A percentile compares a stretch with the other conserved stretches of the same genome.
Evolutionary conservation across 2,113 vertebrate species (phyloP).

Genomic region (Upupa epops): DNA sequence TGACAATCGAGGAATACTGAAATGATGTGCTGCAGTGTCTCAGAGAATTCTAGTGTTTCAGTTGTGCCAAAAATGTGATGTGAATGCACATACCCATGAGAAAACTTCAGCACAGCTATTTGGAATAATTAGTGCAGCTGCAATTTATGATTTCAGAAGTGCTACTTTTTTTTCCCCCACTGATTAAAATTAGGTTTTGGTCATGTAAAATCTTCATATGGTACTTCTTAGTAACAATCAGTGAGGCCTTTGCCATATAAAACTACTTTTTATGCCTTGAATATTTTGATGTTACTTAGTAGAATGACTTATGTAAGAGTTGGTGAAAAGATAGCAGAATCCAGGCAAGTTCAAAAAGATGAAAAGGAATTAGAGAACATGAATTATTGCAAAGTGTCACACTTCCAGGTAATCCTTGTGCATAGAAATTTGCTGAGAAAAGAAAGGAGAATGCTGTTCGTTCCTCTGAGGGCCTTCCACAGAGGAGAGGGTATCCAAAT

Average conservation of each 20-base stretch:
- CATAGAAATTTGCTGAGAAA: not conserved
- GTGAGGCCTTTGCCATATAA: not conserved
- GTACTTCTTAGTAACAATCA: not conserved
- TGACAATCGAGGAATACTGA: not conserved
- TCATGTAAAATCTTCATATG: not conserved
- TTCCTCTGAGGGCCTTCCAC: not conserved
- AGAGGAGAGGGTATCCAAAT: not conserved
- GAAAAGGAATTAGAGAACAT: not conserved
- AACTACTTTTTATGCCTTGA: not conserved
- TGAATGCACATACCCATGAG: slow-evolving; percentile 9
- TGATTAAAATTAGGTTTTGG: slow-evolving; percentile 26
- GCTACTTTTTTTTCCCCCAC: not conserved
- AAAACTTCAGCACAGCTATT: slow-evolving; percentile 10
- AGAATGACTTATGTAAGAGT: not conserved
- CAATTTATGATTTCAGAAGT: slow-evolving; percentile 2
- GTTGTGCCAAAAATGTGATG: not conserved
- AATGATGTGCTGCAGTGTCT: not conserved
- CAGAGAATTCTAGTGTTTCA: not conserved
- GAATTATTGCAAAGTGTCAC: not conserved
- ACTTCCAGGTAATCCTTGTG: not conserved
- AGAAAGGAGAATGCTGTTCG: not conserved
- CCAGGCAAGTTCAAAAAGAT: not conserved
- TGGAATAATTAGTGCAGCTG: slow-evolving; percentile 37
- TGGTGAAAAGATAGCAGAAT: not conserved
- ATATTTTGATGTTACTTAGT: not conserved